Evolutionary conservation across 1,140 invertebrate genomes (phyloP), one percentile per base, ranked within the genome.

Genomic region (Magallana gigas): DNA sequence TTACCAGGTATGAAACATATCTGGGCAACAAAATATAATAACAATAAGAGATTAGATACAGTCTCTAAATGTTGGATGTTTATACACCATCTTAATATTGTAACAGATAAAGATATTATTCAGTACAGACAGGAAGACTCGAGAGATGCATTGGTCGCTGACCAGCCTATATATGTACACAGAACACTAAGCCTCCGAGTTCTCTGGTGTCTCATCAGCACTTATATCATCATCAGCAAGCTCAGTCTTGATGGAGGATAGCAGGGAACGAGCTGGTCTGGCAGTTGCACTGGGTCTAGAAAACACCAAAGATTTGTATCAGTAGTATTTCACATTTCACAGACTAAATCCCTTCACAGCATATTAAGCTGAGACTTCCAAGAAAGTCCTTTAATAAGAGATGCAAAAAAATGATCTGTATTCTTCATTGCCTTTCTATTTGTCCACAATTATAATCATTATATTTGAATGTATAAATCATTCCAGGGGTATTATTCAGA

Each of bases 201-300:
- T 88, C 36, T 88, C 84, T 84, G 85, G 84, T 29, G 58, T 82
- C 18, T 85, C 85, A 68, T 88, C 87, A 16, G 81, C 84, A 76
- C 80, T 85, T n/a, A 83, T 81, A 36, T 88, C 87, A 76, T 83
- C 85, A 48, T 88, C 87, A 68, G 80, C 84, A 14, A 81, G 76
- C 36, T 81, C 87, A 18, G 59, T 57, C 62, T 62, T 71, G 60
- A 85, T 80, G 36, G 87, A 88, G 48, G 87, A 88, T 58, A 88
- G 58, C 59, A 86, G 80, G 48, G 87, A 83, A 71, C 83, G 84
- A 58, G 84, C 58, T 68, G 81, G n/a, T 71, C 86, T 57, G 59
- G 87, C 58, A 62, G 64, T 86, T 29, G 87, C 84, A 88, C 87
- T 88, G 18, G 87, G 87, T 88, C 87, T 88, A 64, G 16, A 88